These are phyloP conservation scores for Archilochus colubris DNA, from an alignment of 2,113 vertebrate genomes.

Conservation along the genomic window DNA sequence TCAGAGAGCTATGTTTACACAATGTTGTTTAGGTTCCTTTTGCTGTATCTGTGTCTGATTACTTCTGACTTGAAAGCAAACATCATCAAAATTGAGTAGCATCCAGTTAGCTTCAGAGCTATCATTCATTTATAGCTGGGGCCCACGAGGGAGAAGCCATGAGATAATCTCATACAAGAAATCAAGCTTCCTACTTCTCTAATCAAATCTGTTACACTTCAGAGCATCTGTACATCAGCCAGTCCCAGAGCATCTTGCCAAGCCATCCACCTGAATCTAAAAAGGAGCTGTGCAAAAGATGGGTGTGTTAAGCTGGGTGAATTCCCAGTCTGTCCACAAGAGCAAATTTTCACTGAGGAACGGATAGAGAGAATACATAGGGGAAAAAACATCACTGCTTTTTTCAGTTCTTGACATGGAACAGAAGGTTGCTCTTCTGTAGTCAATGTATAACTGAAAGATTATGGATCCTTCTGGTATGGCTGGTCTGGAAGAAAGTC, in stretches of 20 bases:
- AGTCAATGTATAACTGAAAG: neutral
- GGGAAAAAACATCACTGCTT: neutral
- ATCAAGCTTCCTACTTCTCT: neutral
- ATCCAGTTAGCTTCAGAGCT: neutral
- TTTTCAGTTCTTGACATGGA: neutral
- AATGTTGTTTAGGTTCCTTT: neutral
- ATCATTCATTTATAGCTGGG: neutral
- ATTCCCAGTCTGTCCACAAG: neutral
- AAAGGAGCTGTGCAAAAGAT: neutral
- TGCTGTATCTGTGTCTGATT: neutral
- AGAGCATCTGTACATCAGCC: neutral
- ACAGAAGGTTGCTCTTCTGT: neutral
- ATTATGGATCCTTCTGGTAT: neutral
- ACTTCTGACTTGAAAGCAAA: slow-evolving; percentile 6
- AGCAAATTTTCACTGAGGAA: neutral
- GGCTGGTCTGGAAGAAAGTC: neutral
- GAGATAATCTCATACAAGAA: neutral
- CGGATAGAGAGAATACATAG: neutral
- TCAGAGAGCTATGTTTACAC: neutral
- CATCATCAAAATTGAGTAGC: neutral
- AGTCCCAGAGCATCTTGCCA: neutral
- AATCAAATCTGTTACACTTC: neutral
- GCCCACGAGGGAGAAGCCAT: neutral
- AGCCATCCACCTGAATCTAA: neutral
- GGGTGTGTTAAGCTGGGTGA: neutral